These are phyloP conservation scores for Nemoura dubitans DNA, from an alignment of 2,888 invertebrate genomes.

Conservation along the genomic window DNA sequence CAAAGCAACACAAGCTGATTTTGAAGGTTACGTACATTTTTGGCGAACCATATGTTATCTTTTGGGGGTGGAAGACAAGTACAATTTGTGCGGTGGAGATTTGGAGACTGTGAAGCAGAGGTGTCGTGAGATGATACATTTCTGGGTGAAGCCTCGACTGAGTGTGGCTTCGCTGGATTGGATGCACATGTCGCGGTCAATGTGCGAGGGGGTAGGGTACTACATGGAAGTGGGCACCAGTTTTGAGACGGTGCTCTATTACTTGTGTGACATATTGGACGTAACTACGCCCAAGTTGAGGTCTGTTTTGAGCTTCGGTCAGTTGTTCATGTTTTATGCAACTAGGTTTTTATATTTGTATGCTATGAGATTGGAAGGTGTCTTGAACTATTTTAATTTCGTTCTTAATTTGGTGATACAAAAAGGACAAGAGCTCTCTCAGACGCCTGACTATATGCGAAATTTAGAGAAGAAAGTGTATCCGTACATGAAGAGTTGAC, in stretches of 20 bases:
- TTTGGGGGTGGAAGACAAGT: constrained; percentile 52
- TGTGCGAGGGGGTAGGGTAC: constrained; percentile 56
- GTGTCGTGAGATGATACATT: constrained; percentile 55
- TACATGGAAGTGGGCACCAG: constrained; percentile 55
- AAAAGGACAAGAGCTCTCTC: background rate
- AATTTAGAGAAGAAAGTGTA: constrained; percentile 7
- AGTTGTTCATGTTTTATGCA: constrained; percentile 51
- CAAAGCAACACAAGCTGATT: background rate
- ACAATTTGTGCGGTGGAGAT: constrained; percentile 59
- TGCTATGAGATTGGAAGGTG: constrained; percentile 45
- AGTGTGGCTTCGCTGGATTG: constrained; percentile 57
- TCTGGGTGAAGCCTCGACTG: constrained; percentile 58
- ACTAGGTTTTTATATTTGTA: constrained; percentile 41
- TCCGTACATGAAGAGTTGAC: background rate
- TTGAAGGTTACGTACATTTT: constrained; percentile 22
- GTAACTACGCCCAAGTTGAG: constrained; percentile 18
- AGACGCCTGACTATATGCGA: background rate
- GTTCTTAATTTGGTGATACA: constrained; percentile 29
- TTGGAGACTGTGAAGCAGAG: constrained; percentile 56
- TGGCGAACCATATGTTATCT: constrained; percentile 25
- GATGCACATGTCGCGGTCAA: constrained; percentile 60
- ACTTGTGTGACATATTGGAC: constrained; percentile 55
- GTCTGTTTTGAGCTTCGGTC: constrained; percentile 52
- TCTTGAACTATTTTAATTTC: constrained; percentile 45
- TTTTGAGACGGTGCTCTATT: constrained; percentile 56